Percentiles rank a stretch among this genome's conserved stretches.
Conservation (phyloP, 2,113 vertebrate genomes). For the Scortum barcoo region DNA sequence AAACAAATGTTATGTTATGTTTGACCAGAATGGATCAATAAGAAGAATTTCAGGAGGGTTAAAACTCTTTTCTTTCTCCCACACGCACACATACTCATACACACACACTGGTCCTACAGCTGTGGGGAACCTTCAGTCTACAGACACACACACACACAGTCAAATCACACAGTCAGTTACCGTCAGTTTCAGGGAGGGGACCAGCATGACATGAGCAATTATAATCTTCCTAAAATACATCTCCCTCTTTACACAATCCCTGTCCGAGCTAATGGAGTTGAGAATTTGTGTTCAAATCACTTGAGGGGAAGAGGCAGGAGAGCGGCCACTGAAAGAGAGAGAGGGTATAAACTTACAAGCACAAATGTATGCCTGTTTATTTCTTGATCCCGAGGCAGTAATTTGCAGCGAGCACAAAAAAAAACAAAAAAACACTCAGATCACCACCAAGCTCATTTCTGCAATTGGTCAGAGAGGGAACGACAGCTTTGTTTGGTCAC, state of each 20-base stretch:
- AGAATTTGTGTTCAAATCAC: slow-evolving; percentile 55
- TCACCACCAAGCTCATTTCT: background rate
- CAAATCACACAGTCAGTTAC: slow-evolving; percentile 34
- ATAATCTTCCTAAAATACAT: slow-evolving; percentile 73
- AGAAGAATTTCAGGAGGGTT: slow-evolving; percentile 8
- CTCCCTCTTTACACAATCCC: slow-evolving; percentile 51
- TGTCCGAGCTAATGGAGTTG: slow-evolving; percentile 53
- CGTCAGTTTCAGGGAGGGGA: slow-evolving; percentile 54
- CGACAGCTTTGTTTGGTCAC: background rate
- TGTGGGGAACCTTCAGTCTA: slow-evolving; percentile 29
- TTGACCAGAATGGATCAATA: slow-evolving; percentile 4
- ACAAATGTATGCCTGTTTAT: slow-evolving; percentile 24
- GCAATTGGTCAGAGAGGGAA: background rate
- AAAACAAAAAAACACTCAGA: background rate
- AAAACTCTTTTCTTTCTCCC: background rate
- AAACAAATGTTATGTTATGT: background rate
- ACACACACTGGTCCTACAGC: slow-evolving; percentile 4
- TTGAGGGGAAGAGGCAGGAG: slow-evolving; percentile 30
- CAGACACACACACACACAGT: slow-evolving; percentile 8
- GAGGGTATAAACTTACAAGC: slow-evolving; percentile 4
- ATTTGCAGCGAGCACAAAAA: slow-evolving; percentile 35
- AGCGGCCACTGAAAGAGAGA: slow-evolving; percentile 7
- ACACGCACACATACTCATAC: background rate
- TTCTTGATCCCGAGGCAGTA: slow-evolving; percentile 57
- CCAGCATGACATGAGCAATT: slow-evolving; percentile 72